These are phyloP conservation scores for Phlogophora meticulosa DNA, from an alignment of 2,888 invertebrate species.

Conservation along the genomic window DNA sequence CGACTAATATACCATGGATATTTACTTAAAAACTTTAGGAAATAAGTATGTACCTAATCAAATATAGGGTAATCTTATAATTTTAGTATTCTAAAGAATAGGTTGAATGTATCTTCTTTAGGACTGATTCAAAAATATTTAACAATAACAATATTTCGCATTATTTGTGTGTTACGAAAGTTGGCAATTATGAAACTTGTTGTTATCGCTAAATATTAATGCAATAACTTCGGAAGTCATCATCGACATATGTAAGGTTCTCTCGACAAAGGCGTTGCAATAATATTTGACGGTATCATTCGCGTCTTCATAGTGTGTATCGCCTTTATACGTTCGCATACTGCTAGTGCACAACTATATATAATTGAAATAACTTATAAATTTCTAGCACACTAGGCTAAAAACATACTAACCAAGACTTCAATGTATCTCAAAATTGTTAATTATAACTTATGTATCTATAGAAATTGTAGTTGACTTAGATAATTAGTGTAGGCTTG, in stretches of 20 bases:
- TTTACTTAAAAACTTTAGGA: conserved; percentile 12
- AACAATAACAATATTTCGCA: neutral
- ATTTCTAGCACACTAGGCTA: conserved; percentile 21
- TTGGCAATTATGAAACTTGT: neutral
- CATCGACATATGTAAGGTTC: neutral
- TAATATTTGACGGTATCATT: neutral
- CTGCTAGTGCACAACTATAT: conserved; percentile 22
- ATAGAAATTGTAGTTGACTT: conserved; percentile 25
- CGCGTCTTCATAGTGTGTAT: neutral
- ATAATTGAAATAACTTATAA: neutral
- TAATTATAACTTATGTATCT: conserved; percentile 17
- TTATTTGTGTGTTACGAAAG: neutral
- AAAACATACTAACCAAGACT: conserved; percentile 42
- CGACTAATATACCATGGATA: conserved; percentile 1
- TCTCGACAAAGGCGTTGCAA: neutral
- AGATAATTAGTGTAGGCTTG: conserved; percentile 27
- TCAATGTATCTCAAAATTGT: conserved; percentile 51
- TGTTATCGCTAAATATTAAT: conserved; percentile 1
- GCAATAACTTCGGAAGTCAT: neutral
- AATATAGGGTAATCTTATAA: conserved; percentile 9
- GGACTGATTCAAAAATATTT: conserved; percentile 22
- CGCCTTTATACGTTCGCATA: neutral
- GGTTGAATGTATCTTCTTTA: conserved; percentile 5
- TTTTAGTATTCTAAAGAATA: conserved; percentile 7
- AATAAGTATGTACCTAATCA: conserved; percentile 8